Base-by-base conservation (phyloP, 2,113 vertebrate species). In the Turdus rufiventris region DNA sequence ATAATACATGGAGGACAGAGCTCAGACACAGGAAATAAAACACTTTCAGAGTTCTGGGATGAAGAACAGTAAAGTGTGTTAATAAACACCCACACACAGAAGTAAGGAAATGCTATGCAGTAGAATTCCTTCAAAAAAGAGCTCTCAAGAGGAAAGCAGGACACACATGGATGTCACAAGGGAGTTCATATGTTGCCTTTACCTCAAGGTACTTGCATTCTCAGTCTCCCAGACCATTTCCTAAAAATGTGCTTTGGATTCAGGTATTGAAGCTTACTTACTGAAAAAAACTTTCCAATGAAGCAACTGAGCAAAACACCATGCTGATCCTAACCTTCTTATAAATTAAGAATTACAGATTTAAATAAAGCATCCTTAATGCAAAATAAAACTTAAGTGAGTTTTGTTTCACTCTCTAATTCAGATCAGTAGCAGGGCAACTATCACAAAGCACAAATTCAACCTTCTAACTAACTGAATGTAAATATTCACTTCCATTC, bases 1-100 rank as follows among this genome's bases (percentile, higher is more conserved):
- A 33, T 18, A 36, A 12, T 4, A 15, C 19, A 12, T 3, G 4
- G 5, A 25, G 25, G 8, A 26, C 0, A 57, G 7, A 31, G 38
- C 18, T 78, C 8, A 75, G 75, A 18, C 19, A 31, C 6, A 6
- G 33, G 5, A 11, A 89, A 31, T 15, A 51, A 51, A 85, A 54
- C 16, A 42, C 18, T 38, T 67, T 5, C 10, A 38, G n/a, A 62
- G 14, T 20, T 82, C 47, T 51, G 14, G 17, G 18, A 26, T 84
- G 58, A 34, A 58, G 23, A 58, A 20, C 5, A 13, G 5, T 33
- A 8, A 73, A 36, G 34, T 28, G 3, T 7, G 23, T 57, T 89
- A 40, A 34, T 12, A 42, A 45, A 43, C 12, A 67, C 24, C 61
- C 12, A 61, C 12, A 50, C 6, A 72, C 0, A 62, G 18, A 61